Percentiles rank a stretch among this genome's conserved stretches.
Evolutionary conservation across 2,113 vertebrate genomes (phyloP).

Genomic region (Synodontis membranacea): DNA sequence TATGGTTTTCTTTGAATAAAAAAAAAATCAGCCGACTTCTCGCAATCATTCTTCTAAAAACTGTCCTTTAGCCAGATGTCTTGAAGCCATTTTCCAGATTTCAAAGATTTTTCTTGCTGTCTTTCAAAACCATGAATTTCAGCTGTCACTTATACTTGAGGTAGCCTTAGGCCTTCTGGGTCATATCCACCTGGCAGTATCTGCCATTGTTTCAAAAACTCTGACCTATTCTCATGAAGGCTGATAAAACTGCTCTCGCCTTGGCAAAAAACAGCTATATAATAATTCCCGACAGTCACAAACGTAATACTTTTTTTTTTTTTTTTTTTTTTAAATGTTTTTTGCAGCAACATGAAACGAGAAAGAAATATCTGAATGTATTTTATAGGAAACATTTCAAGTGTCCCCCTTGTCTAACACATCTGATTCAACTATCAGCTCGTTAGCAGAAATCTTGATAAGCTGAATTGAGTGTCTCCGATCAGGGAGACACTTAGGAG

Average conservation of each 20-base stretch:
- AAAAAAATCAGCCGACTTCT: neutral
- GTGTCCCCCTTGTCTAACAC: slow-evolving; percentile 1
- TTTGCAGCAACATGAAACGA: neutral
- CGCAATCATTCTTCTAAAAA: neutral
- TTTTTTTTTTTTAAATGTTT: no score
- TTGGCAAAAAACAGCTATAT: neutral
- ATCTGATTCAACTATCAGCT: neutral
- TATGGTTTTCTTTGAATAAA: neutral
- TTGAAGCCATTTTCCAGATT: neutral
- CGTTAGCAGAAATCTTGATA: slow-evolving; percentile 1
- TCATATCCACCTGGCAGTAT: slow-evolving; percentile 9
- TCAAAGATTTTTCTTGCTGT: neutral
- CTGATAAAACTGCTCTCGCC: neutral
- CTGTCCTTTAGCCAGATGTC: neutral
- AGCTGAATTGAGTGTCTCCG: neutral
- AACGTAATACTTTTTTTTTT: neutral
- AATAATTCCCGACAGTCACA: neutral
- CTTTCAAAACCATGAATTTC: slow-evolving; percentile 4
- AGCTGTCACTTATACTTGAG: neutral
- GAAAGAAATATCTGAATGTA: neutral
- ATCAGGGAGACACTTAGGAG: neutral
- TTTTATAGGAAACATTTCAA: slow-evolving; percentile 21
- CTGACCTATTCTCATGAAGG: neutral
- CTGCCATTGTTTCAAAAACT: neutral
- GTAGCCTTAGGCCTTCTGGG: neutral